These are phyloP conservation scores for Octodon degus DNA, from an alignment of 2,113 vertebrate genomes.

Conservation along the genomic window DNA sequence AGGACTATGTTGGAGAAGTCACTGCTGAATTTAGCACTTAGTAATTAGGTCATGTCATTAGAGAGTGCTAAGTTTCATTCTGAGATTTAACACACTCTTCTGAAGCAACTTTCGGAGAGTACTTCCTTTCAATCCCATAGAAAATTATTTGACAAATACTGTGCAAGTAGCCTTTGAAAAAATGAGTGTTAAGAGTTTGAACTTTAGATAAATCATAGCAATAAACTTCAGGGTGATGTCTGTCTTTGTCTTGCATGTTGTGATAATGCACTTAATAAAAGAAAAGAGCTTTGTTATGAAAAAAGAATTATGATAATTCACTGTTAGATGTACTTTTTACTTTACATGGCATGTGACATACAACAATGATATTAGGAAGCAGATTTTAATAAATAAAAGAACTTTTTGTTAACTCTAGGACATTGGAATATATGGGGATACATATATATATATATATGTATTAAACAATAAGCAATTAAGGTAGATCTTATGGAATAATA, in stretches of 20 bases:
- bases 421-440: neutral
- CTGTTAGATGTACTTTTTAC: neutral
- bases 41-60: conserved; percentile 58
- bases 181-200: conserved; percentile 40
- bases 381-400: neutral
- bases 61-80: conserved; percentile 54
- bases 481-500: neutral
- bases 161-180: conserved; percentile 29
- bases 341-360: neutral
- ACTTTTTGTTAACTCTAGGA: neutral
- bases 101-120: conserved; percentile 49
- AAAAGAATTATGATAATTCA: neutral
- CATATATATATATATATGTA: neutral
- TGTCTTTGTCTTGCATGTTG: neutral
- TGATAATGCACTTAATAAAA: neutral
- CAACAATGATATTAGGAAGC: neutral
- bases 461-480: neutral
- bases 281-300: neutral
- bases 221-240: neutral
- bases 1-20: conserved; percentile 36
- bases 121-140: conserved; percentile 59
- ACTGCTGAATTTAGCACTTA: conserved; percentile 34
- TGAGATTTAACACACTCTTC: conserved; percentile 61
- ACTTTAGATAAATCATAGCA: neutral
- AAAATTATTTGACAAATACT: conserved; percentile 61